Evolutionary conservation across 2,113 vertebrate species (phyloP), one percentile per base, ranked within the genome.

Genomic region (Rhipidura dahli): DNA sequence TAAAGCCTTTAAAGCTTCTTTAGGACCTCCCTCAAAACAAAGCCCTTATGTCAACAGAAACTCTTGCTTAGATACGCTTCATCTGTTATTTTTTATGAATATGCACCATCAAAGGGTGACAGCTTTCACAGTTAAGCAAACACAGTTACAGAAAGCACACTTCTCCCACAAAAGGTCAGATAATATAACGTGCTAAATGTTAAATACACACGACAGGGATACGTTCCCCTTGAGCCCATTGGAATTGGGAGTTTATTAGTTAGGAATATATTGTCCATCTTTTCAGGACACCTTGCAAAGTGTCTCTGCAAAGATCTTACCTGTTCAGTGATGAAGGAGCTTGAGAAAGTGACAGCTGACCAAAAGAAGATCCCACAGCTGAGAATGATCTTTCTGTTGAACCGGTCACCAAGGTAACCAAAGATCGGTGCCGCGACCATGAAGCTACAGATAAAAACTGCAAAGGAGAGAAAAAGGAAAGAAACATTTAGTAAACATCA

Each of bases 361-460:
- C 99, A 99, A 95, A 99, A 99, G 98, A 99, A 99, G 96, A 99
- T 99, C 69, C 99, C 99, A 39, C 99, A 99, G 98, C 99, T 99
- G 93, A 99, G 98, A 94, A 99, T 99, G 97, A 99, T 96, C 97
- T 99, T 99, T 84, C 99, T 98, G 98, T 99, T 99, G 98, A 99
- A 99, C 77, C 99, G 99, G 98, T 99, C 99, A 30, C 99, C 99
- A 64, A 99, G 99, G 98, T 99, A 99, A 98, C 99, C 99, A 19
- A 99, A 99, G 97, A 99, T 99, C 19, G 99, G 99, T 1, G 99
- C 99, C 0, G 99, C 99, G 42, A 99, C 98, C 99, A 99, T 99
- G 98, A 99, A 99, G 94, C 99, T 99, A 87, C 99, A 99, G 98
- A 99, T 99, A 98, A 99, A 99, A 93, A 99, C 99, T 99, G 98